phyloP scores from a whole-genome alignment of 2,888 invertebrate genomes.

The Drosophila borborema region DNA sequence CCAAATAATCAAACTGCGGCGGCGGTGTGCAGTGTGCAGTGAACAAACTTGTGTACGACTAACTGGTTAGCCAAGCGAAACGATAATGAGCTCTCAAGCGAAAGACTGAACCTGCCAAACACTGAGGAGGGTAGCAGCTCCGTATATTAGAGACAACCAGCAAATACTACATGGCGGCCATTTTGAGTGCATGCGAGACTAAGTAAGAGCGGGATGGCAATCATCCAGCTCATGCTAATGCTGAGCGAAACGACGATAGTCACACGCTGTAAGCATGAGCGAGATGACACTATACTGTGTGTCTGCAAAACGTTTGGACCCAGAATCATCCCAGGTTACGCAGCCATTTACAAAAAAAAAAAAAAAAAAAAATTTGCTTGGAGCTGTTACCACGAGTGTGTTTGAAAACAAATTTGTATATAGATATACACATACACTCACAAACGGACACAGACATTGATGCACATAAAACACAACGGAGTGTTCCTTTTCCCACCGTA shows the following conservation, averaged over 20 bases:
- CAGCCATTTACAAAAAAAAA: slow-evolving; percentile 47
- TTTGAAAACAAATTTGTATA: slow-evolving; percentile 30
- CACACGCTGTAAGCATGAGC: neutral
- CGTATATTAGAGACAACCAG: slow-evolving; percentile 41
- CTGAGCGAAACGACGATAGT: slow-evolving; percentile 28
- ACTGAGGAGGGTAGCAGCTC: slow-evolving; percentile 45
- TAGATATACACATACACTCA: slow-evolving; percentile 8
- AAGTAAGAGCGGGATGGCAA: slow-evolving; percentile 35
- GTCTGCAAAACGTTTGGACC: slow-evolving; percentile 29
- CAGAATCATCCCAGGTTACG: slow-evolving; percentile 50
- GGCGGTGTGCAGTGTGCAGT: slow-evolving; percentile 54
- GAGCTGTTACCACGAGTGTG: slow-evolving; percentile 54
- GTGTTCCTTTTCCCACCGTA: slow-evolving; percentile 2
- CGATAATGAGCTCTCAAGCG: slow-evolving; percentile 84
- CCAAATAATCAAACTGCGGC: slow-evolving; percentile 60
- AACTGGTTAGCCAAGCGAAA: slow-evolving; percentile 83
- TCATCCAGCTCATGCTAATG: neutral
- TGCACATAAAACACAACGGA: slow-evolving; percentile 3
- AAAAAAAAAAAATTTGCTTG: slow-evolving; percentile 32
- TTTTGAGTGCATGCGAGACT: slow-evolving; percentile 39
- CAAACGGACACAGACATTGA: slow-evolving; percentile 1
- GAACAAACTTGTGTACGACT: slow-evolving; percentile 66
- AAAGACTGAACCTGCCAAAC: slow-evolving; percentile 69
- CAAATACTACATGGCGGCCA: slow-evolving; percentile 52
- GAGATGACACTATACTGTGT: slow-evolving; percentile 23